Evolutionary conservation across 1,140 invertebrate species (phyloP).

Genomic region (Portunus trituberculatus): DNA sequence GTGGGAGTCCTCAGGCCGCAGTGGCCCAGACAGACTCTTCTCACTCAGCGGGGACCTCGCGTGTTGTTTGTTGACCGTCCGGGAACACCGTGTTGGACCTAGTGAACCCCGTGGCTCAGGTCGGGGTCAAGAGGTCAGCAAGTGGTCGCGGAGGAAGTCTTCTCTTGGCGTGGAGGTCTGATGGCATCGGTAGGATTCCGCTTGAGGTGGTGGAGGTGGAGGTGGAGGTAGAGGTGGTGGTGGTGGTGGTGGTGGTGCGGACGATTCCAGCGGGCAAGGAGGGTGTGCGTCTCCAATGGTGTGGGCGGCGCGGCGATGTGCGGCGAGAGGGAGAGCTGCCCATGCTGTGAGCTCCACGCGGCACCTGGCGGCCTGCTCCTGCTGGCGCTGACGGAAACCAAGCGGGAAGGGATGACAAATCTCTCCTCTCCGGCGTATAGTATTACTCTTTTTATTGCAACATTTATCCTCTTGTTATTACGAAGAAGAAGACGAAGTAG

Average conservation of each 20-base stretch:
- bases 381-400: no score
- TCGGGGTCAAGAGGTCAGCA: conserved; percentile 74
- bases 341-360: no score
- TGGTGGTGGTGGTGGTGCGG: no score
- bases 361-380: no score
- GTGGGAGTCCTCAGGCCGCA: background rate
- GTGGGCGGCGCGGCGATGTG: no score
- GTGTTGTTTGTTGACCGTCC: conserved; percentile 2
- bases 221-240: background rate
- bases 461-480: background rate
- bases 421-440: background rate
- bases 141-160: conserved; percentile 59
- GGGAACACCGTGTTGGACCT: conserved; percentile 69
- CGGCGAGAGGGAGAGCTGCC: no score
- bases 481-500: no score
- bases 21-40: background rate
- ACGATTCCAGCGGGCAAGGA: no score
- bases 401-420: background rate
- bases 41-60: background rate
- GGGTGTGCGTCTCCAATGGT: background rate
- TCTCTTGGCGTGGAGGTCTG: background rate
- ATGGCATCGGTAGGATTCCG: background rate
- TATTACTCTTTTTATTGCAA: background rate
- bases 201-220: background rate
- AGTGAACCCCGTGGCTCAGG: conserved; percentile 75